These are phyloP conservation scores for Dendrocincla tyrannina DNA, from an alignment of 2,797 vertebrate species.

Conservation along the genomic window DNA sequence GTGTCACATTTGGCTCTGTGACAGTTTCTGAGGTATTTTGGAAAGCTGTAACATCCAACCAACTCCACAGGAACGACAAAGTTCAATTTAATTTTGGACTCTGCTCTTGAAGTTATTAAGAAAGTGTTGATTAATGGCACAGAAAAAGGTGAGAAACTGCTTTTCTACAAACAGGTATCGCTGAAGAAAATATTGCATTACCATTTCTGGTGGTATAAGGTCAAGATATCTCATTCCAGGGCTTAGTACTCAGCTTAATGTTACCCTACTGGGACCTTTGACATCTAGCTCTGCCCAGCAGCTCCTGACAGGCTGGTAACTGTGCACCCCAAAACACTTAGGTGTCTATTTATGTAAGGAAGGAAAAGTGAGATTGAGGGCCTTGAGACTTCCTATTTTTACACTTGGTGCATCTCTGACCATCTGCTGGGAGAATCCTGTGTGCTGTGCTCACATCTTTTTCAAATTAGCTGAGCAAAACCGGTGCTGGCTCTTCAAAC, in stretches of 20 bases:
- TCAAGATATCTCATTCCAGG: slow-evolving; percentile 20
- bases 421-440: not conserved
- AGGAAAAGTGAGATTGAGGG: not conserved
- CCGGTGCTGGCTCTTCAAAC: not conserved
- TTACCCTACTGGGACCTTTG: not conserved
- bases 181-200: not conserved
- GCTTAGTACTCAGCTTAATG: not conserved
- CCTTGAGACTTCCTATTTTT: slow-evolving; percentile 34
- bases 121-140: not conserved
- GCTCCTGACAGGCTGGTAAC: not conserved
- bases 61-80: not conserved
- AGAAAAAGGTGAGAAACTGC: not conserved
- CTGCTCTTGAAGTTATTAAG: not conserved
- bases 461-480: not conserved
- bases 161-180: not conserved
- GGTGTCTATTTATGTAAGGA: not conserved
- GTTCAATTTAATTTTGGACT: not conserved
- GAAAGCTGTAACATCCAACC: not conserved
- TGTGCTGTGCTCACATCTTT: not conserved
- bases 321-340: not conserved
- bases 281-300: not conserved
- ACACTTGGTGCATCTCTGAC: not conserved
- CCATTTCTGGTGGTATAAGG: not conserved
- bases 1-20: not conserved
- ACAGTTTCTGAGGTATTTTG: not conserved